These are phyloP conservation scores for Esox masquinongy DNA, from an alignment of 2,797 vertebrate genomes.

Conservation along the genomic window DNA sequence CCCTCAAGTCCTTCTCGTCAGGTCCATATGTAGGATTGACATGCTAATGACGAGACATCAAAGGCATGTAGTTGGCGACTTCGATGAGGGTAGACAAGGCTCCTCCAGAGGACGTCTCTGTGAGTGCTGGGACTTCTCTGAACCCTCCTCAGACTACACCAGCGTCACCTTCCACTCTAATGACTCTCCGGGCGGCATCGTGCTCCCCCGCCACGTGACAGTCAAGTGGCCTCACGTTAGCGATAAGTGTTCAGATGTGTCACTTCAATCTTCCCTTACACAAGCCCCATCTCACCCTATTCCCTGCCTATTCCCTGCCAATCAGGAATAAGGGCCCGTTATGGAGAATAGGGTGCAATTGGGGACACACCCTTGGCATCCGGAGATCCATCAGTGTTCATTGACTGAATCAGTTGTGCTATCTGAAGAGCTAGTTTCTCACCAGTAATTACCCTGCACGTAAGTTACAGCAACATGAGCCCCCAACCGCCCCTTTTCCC, in stretches of 20 bases:
- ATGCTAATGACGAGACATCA: neutral
- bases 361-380: too few relatives aligned
- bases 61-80: neutral
- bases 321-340: too few relatives aligned
- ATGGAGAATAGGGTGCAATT: too few relatives aligned
- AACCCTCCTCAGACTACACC: constrained; percentile 50
- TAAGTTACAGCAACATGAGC: neutral
- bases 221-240: constrained; percentile 49
- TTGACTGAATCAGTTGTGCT: constrained; percentile 61
- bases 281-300: constrained; percentile 20
- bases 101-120: constrained; percentile 69
- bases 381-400: constrained; percentile 6
- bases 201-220: constrained; percentile 55
- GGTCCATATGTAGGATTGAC: neutral
- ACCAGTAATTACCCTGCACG: constrained; percentile 51
- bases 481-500: neutral
- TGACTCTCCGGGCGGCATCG: constrained; percentile 48
- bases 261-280: constrained; percentile 59
- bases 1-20: neutral
- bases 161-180: constrained; percentile 58
- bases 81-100: constrained; percentile 20
- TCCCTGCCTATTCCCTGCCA: too few relatives aligned
- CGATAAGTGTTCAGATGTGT: constrained; percentile 64
- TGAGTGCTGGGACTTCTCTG: constrained; percentile 42
- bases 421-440: constrained; percentile 63